Percentiles rank a stretch among this genome's conserved stretches.
Conservation (phyloP, 2,797 vertebrate genomes). For the Borostomias antarcticus region DNA sequence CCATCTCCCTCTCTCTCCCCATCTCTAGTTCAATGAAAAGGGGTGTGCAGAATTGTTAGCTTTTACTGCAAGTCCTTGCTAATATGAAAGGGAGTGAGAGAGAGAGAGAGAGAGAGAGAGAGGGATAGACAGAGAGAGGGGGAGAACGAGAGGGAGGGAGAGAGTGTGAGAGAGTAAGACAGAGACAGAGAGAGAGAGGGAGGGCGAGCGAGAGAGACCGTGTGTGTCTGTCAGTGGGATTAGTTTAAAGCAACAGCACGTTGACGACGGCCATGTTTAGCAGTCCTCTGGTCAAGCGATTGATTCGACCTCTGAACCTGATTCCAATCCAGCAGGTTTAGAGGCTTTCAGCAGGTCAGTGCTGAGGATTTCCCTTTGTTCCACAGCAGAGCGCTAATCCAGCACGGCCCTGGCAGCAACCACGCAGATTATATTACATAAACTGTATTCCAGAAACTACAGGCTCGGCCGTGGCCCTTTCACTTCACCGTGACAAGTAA, state of each 20-base stretch:
- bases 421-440: constrained; percentile 3
- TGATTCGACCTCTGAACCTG: constrained; percentile 1
- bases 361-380: constrained; percentile 5
- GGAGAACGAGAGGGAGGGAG: too few relatives aligned
- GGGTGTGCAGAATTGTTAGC: neutral
- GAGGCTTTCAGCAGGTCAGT: neutral
- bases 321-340: neutral
- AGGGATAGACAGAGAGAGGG: neutral
- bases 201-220: neutral
- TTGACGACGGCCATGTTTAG: neutral
- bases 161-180: neutral
- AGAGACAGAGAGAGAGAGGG: too few relatives aligned
- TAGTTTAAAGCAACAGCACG: neutral
- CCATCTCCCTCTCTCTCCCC: neutral
- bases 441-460: neutral
- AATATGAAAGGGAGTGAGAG: neutral
- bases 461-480: neutral
- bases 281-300: neutral
- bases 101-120: neutral
- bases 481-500: neutral
- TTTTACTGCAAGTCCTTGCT: neutral
- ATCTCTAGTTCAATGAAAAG: neutral
- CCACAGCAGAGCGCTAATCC: constrained; percentile 6
- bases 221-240: constrained; percentile 4
- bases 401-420: neutral